Evolutionary conservation across 2,888 invertebrate species (phyloP).

Genomic region (Flabesymbios commensalis): DNA sequence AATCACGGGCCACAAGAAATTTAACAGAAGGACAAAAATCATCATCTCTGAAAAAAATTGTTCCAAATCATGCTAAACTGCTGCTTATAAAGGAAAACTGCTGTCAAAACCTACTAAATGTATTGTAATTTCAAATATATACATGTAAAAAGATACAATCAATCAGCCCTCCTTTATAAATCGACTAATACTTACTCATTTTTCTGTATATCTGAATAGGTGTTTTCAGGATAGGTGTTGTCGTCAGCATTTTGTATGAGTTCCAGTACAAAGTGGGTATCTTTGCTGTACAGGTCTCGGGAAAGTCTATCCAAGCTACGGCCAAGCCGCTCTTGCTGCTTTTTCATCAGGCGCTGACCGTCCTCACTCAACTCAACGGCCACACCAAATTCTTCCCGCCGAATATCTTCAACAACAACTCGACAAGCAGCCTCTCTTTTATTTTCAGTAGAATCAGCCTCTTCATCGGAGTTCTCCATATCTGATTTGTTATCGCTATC

Average conservation of each 20-base stretch:
- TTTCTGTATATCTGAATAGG: too few relatives aligned
- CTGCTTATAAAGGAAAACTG: not conserved
- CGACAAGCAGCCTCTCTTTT: too few relatives aligned
- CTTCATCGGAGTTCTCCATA: not conserved
- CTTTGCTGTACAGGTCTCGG: slow-evolving; percentile 47
- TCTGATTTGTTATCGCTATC: not conserved
- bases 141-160: not conserved
- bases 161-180: too few relatives aligned
- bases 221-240: slow-evolving; percentile 49
- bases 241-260: slow-evolving; percentile 62
- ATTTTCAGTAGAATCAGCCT: not conserved
- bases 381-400: slow-evolving; percentile 59
- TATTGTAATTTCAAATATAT: not conserved
- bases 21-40: slow-evolving; percentile 40
- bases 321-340: slow-evolving; percentile 55
- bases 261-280: slow-evolving; percentile 61
- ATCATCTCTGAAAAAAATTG: not conserved
- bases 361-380: slow-evolving; percentile 54
- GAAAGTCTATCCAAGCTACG: slow-evolving; percentile 53
- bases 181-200: too few relatives aligned
- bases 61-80: not conserved
- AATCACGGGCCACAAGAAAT: slow-evolving; percentile 44
- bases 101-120: not conserved
- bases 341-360: slow-evolving; percentile 50
- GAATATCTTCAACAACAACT: slow-evolving; percentile 48